Evolutionary conservation across 2,113 vertebrate species (phyloP).

Genomic region (Periophthalmodon schlosseri): DNA sequence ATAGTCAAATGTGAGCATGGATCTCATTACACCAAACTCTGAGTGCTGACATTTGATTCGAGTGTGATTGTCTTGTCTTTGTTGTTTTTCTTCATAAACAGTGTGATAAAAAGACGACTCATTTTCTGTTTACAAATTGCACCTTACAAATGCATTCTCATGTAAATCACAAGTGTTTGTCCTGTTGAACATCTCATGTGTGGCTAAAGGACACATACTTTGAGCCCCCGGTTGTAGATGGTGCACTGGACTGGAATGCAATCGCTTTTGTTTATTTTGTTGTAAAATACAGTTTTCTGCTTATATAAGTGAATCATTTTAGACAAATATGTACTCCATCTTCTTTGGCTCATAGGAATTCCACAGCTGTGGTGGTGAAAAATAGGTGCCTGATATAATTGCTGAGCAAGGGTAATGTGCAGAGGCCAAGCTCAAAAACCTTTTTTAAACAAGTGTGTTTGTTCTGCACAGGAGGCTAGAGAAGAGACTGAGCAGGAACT

Average conservation of each 20-base stretch:
- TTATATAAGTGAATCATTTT: slow-evolving; percentile 60
- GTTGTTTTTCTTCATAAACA: slow-evolving; percentile 1
- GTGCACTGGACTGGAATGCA: slow-evolving; percentile 53
- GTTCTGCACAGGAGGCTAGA: slow-evolving; percentile 17
- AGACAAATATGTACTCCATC: slow-evolving; percentile 51
- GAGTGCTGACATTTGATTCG: slow-evolving; percentile 51
- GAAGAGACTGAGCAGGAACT: slow-evolving; percentile 23
- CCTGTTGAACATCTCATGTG: slow-evolving; percentile 22
- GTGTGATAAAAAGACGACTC: background rate
- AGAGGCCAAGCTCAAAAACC: slow-evolving; percentile 32
- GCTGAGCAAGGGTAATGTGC: slow-evolving; percentile 42
- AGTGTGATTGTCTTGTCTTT: background rate
- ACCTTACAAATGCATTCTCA: background rate
- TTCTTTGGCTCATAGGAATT: slow-evolving; percentile 62
- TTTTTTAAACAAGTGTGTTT: slow-evolving; percentile 38
- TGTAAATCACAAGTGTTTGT: background rate
- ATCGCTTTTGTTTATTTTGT: slow-evolving; percentile 60
- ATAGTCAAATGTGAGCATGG: slow-evolving; percentile 91
- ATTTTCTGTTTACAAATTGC: background rate
- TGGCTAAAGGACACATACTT: slow-evolving; percentile 38
- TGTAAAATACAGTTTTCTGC: slow-evolving; percentile 59
- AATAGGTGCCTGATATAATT: slow-evolving; percentile 53
- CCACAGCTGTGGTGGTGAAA: slow-evolving; percentile 62
- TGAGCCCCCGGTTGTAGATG: slow-evolving; percentile 30
- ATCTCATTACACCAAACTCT: slow-evolving; percentile 80